Conservation (phyloP, 2,888 invertebrate species). For the Scaptomyza flava region DNA sequence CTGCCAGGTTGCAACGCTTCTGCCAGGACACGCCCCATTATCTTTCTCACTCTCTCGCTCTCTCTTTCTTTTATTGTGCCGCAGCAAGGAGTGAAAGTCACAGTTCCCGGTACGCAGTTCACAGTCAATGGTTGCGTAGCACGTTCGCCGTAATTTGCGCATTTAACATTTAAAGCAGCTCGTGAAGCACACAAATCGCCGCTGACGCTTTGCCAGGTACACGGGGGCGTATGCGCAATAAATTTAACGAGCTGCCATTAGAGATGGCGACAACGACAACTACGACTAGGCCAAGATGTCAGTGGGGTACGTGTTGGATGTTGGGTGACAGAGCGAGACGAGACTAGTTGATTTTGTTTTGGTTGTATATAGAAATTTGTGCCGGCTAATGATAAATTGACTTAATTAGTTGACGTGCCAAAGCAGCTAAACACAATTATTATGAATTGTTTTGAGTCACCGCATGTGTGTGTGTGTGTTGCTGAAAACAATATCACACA, state of each 20-base stretch:
- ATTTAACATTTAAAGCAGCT: slow-evolving; percentile 78
- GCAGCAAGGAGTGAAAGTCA: slow-evolving; percentile 12
- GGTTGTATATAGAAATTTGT: slow-evolving; percentile 46
- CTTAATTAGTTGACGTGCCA: slow-evolving; percentile 75
- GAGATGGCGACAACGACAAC: slow-evolving; percentile 58
- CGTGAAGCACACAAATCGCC: slow-evolving; percentile 55
- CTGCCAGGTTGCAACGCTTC: slow-evolving; percentile 36
- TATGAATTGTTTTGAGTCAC: slow-evolving; percentile 31
- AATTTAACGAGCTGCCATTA: slow-evolving; percentile 79
- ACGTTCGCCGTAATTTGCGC: slow-evolving; percentile 75
- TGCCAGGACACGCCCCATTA: slow-evolving; percentile 35
- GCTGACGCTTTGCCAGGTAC: slow-evolving; percentile 34
- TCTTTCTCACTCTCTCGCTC: not conserved
- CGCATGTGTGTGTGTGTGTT: slow-evolving; percentile 14
- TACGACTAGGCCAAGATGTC: slow-evolving; percentile 50
- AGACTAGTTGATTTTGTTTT: not conserved
- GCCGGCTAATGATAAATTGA: slow-evolving; percentile 73
- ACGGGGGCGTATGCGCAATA: slow-evolving; percentile 77
- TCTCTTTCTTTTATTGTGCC: not conserved
- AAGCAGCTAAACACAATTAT: slow-evolving; percentile 36
- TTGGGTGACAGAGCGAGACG: not conserved
- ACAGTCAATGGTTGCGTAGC: slow-evolving; percentile 59
- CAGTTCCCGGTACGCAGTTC: slow-evolving; percentile 31
- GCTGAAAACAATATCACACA: slow-evolving; percentile 4
- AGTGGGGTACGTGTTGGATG: slow-evolving; percentile 9